Percentiles rank a stretch among this genome's conserved stretches.
Evolutionary conservation across 1,140 invertebrate genomes (phyloP).

Genomic region (Daktulosphaira vitifoliae): DNA sequence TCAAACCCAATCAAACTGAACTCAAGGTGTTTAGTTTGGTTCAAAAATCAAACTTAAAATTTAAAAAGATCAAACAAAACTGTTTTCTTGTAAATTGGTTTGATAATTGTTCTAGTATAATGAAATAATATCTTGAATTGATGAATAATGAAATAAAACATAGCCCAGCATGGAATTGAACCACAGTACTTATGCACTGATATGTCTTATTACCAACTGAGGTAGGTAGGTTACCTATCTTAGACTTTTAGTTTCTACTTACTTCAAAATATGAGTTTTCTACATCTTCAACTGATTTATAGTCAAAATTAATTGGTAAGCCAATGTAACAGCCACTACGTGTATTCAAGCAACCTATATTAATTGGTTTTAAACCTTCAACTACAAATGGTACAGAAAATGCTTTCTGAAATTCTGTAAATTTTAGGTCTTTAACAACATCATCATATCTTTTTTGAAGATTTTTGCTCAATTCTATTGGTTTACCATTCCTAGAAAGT

Average conservation of each 20-base stretch:
- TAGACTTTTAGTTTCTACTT: background rate
- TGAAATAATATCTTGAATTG: too few species aligned
- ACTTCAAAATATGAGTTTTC: slow-evolving; percentile 6
- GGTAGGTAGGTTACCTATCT: too few species aligned
- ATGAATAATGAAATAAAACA: too few species aligned
- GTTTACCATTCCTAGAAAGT: slow-evolving; percentile 11
- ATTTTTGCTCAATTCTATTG: slow-evolving; percentile 11
- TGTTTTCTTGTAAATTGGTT: too few species aligned
- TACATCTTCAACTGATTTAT: slow-evolving; percentile 11
- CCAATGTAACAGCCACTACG: slow-evolving; percentile 29
- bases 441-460: slow-evolving; percentile 27
- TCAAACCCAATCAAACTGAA: too few species aligned
- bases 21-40: too few species aligned
- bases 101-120: too few species aligned
- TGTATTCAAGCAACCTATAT: slow-evolving; percentile 22
- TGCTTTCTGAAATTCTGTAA: slow-evolving; percentile 8
- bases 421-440: slow-evolving; percentile 23
- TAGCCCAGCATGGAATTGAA: too few species aligned
- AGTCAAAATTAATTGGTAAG: slow-evolving; percentile 26
- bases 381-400: background rate
- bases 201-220: too few species aligned
- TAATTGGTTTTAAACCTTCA: slow-evolving; percentile 7
- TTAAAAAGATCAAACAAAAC: too few species aligned
- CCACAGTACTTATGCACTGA: too few species aligned
- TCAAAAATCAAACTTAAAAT: too few species aligned